A percentile compares a stretch with the other conserved stretches of the same genome.
phyloP scores from a whole-genome alignment of 2,797 vertebrate genomes.

The Arremon aurantiirostris region DNA sequence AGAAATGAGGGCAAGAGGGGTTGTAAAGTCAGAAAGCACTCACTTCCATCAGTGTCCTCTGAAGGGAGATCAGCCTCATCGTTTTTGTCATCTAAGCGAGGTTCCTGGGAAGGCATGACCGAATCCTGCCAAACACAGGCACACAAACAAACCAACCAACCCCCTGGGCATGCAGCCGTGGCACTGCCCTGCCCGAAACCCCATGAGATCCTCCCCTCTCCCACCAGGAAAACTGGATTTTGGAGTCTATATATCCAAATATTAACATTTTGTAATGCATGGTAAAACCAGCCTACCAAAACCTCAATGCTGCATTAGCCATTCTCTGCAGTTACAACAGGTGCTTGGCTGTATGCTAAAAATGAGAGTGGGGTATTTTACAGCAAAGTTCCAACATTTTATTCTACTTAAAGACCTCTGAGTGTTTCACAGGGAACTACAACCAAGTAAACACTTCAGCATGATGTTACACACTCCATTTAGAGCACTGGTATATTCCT shows the following conservation, averaged over 20 bases:
- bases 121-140: constrained; percentile 84
- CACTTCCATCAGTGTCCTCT: constrained; percentile 89
- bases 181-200: not conserved
- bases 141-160: not conserved
- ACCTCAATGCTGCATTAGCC: not conserved
- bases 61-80: constrained; percentile 86
- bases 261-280: not conserved
- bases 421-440: not conserved
- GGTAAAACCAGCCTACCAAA: not conserved
- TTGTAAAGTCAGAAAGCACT: constrained; percentile 32
- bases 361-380: not conserved
- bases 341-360: not conserved
- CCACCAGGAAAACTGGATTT: not conserved
- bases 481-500: not conserved
- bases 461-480: not conserved
- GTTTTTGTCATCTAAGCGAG: constrained; percentile 85
- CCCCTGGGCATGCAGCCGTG: not conserved
- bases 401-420: not conserved
- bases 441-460: not conserved
- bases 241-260: not conserved
- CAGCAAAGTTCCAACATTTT: not conserved
- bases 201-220: accelerated
- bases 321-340: not conserved
- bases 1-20: not conserved
- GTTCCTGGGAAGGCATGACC: constrained; percentile 98